Base-by-base conservation (phyloP, 1,140 invertebrate species). In the Eumeta japonica region DNA sequence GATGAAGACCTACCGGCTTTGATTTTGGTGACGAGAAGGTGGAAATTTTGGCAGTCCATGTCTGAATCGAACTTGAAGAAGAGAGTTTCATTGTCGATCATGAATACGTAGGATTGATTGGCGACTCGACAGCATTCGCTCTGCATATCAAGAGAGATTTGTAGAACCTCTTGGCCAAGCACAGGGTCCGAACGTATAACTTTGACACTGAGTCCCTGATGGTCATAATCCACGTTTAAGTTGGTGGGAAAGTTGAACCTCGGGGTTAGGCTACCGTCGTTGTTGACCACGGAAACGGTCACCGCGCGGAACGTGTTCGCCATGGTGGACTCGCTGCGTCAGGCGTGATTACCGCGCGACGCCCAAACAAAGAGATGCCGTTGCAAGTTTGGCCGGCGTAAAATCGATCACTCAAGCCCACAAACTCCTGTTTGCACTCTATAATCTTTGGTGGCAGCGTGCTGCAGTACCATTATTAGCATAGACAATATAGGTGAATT, bases 1-100 rank as follows among this genome's bases (percentile, higher is more conserved):
- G 91, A 94, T 2, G 84, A 77, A 16, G 83, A 86, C 55, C 87
- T 83, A 14, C 88, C 84, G 55, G 83, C 82, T 66, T 89, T 88
- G 3, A 89, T 82, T 64, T 90, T 89, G 41, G 81, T 80, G 54
- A 92, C 81, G 60, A 85, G 76, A 53, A 84, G 81, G 62, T 89
- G 86, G 68, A 93, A 92, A 44, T 79, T 82, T 63, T 84, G 80
- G 53, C 86, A 83, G 67, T 92, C 87, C 80, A 64, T 52, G 43
- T 76, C 72, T 5, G 62, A 68, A 16, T 53, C 56, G 48, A 77
- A 74, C 46, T 73, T 73, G 52, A 77, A 75, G 55, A 75, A 70
- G 40, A 77, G 53, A 35, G 75, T 83, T 54, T 87, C 84, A 61
- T 82, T 79, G 63, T 86, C 83, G 45, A 85, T 66, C 37, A 83